Percentiles rank a stretch among this genome's conserved stretches.
phyloP scores from a whole-genome alignment of 2,888 invertebrate species.

The Diadromus collaris region DNA sequence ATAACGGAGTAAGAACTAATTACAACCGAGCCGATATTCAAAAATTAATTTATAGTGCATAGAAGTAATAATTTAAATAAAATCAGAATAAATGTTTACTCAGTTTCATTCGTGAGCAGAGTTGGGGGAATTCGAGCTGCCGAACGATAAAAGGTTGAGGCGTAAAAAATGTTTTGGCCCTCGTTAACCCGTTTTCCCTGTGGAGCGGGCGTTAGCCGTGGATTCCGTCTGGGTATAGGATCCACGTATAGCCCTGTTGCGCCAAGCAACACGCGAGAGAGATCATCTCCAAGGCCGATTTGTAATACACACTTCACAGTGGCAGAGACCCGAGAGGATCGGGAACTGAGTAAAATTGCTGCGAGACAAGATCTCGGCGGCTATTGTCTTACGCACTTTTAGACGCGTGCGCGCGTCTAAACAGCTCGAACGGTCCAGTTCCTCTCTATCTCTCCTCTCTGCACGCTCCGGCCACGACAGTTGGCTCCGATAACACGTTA shows the following conservation, averaged over 20 bases:
- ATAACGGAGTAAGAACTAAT: too few relatives aligned
- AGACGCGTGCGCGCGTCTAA: conserved; percentile 37
- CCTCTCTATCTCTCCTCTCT: conserved; percentile 3
- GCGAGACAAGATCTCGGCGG: conserved; percentile 29
- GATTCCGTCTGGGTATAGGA: conserved; percentile 13
- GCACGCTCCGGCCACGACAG: conserved; percentile 47
- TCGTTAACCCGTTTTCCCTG: not conserved
- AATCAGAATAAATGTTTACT: too few relatives aligned
- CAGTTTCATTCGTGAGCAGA: too few relatives aligned
- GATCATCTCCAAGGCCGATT: conserved; percentile 62
- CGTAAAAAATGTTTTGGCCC: conserved; percentile 9
- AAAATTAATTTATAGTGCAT: too few relatives aligned
- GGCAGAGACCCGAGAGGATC: conserved; percentile 51
- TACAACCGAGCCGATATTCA: too few relatives aligned
- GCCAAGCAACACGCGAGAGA: conserved; percentile 47
- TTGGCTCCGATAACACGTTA: conserved; percentile 61
- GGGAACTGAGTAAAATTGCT: conserved; percentile 26
- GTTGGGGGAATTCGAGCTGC: too few relatives aligned
- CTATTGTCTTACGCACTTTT: conserved; percentile 59
- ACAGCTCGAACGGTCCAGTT: conserved; percentile 55
- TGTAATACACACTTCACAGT: conserved; percentile 61
- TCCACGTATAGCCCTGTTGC: conserved; percentile 37
- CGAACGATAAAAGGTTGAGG: not conserved
- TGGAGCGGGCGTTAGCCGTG: not conserved
- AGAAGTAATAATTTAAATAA: too few relatives aligned